Percentiles rank a stretch among this genome's conserved stretches.
These are phyloP conservation scores for Eilema depressum DNA, from an alignment of 2,888 invertebrate genomes.

Conservation along the genomic window DNA sequence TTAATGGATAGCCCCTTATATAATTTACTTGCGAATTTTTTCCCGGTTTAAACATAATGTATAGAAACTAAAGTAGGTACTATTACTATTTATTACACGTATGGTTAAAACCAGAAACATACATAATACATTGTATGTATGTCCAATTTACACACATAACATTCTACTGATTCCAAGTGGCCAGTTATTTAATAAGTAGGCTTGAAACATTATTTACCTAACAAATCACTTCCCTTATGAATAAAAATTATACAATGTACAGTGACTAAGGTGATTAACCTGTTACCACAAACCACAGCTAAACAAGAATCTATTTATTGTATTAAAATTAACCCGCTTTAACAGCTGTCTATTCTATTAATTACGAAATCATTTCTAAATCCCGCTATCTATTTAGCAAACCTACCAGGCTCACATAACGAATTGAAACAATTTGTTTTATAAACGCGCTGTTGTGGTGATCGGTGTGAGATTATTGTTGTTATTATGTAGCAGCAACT, in stretches of 20 bases:
- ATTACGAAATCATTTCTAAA: not conserved
- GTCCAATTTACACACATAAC: too few species aligned
- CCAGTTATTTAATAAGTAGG: too few species aligned
- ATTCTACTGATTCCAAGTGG: too few species aligned
- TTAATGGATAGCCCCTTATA: too few species aligned
- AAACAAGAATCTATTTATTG: not conserved
- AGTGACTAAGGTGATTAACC: slow-evolving; percentile 1
- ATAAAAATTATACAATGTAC: not conserved
- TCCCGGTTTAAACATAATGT: too few species aligned
- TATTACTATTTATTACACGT: too few species aligned
- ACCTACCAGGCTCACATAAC: slow-evolving; percentile 28
- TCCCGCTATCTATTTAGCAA: slow-evolving; percentile 33
- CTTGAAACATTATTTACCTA: not conserved
- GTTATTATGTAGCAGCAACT: slow-evolving; percentile 41
- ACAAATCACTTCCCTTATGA: slow-evolving; percentile 1
- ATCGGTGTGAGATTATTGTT: slow-evolving; percentile 33
- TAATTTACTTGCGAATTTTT: too few species aligned
- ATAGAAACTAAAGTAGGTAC: too few species aligned
- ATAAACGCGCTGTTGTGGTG: slow-evolving; percentile 36
- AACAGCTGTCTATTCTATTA: not conserved
- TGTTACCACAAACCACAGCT: not conserved
- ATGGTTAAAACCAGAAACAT: too few species aligned
- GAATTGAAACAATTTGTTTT: slow-evolving; percentile 42
- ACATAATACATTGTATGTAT: too few species aligned
- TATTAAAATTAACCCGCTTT: not conserved